A percentile compares a stretch with the other conserved stretches of the same genome.
Evolutionary conservation across 2,797 vertebrate species (phyloP).

Genomic region (Lithobates sylvaticus): DNA sequence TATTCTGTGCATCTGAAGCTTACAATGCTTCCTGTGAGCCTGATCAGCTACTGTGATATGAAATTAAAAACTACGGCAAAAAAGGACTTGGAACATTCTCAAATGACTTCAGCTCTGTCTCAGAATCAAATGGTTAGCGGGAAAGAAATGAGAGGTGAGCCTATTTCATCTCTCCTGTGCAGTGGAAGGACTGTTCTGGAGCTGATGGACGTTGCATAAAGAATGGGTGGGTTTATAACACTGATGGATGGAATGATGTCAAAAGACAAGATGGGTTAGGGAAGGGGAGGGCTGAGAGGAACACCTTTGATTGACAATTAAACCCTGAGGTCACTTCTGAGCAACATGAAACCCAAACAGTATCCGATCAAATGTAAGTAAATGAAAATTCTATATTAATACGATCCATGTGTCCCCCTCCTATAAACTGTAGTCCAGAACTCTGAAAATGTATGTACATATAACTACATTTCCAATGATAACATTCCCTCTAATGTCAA

Average conservation of each 20-base stretch:
- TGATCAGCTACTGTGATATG: not conserved
- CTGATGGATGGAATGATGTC: slow-evolving; percentile 73
- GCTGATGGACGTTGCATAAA: slow-evolving; percentile 69
- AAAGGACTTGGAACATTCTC: slow-evolving; percentile 52
- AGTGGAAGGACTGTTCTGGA: slow-evolving; percentile 64
- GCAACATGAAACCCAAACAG: slow-evolving; percentile 56
- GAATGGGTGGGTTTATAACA: slow-evolving; percentile 71
- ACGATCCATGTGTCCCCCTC: slow-evolving; percentile 41
- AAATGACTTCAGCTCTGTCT: slow-evolving; percentile 28
- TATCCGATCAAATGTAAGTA: slow-evolving; percentile 48
- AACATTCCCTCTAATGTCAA: slow-evolving; percentile 21
- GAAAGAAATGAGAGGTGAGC: slow-evolving; percentile 48
- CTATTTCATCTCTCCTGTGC: slow-evolving; percentile 46
- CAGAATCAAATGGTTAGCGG: slow-evolving; percentile 44
- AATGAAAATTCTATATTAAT: slow-evolving; percentile 49
- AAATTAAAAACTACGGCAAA: not conserved
- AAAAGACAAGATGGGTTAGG: slow-evolving; percentile 67
- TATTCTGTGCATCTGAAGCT: slow-evolving; percentile 13
- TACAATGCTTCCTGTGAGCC: slow-evolving; percentile 12
- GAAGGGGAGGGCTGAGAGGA: slow-evolving; percentile 63
- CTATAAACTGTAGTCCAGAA: slow-evolving; percentile 24
- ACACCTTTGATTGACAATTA: slow-evolving; percentile 68
- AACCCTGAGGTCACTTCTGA: slow-evolving; percentile 66
- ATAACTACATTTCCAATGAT: not conserved
- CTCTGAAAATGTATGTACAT: not conserved